Conservation (phyloP, 2,113 vertebrate genomes). For the Cephalopterus ornatus region DNA sequence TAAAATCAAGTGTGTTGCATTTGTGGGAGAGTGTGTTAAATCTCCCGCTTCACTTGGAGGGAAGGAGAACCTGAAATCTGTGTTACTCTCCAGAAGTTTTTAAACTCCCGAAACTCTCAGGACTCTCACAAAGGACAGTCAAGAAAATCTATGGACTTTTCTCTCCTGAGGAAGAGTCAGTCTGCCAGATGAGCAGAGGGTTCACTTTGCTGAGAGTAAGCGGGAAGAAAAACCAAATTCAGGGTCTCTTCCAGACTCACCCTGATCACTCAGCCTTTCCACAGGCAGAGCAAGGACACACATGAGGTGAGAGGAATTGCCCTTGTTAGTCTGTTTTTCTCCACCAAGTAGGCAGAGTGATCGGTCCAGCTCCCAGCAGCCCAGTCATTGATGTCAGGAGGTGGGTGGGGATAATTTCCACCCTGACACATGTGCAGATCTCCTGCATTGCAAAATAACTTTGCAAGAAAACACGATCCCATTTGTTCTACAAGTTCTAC, state of each 20-base stretch:
- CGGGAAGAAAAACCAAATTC: background rate
- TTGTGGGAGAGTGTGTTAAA: background rate
- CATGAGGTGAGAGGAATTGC: background rate
- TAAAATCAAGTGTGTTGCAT: background rate
- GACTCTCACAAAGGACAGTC: background rate
- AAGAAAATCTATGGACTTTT: background rate
- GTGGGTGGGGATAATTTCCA: background rate
- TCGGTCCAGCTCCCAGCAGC: background rate
- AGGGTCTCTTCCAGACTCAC: background rate
- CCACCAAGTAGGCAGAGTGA: background rate
- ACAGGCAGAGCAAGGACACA: background rate
- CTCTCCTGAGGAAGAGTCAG: background rate
- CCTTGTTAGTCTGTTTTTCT: background rate
- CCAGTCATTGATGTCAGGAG: rapidly evolving
- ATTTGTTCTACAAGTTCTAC: background rate
- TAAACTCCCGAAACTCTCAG: background rate
- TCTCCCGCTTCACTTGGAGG: background rate
- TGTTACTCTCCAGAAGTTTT: background rate
- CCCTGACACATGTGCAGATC: rapidly evolving
- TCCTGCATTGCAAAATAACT: background rate
- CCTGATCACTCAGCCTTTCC: background rate
- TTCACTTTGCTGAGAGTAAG: background rate
- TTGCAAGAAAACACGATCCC: background rate
- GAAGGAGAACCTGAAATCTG: background rate
- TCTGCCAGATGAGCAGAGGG: background rate